Evolutionary conservation across 2,888 invertebrate genomes (phyloP).

Genomic region (Rhogogaster chlorosoma): DNA sequence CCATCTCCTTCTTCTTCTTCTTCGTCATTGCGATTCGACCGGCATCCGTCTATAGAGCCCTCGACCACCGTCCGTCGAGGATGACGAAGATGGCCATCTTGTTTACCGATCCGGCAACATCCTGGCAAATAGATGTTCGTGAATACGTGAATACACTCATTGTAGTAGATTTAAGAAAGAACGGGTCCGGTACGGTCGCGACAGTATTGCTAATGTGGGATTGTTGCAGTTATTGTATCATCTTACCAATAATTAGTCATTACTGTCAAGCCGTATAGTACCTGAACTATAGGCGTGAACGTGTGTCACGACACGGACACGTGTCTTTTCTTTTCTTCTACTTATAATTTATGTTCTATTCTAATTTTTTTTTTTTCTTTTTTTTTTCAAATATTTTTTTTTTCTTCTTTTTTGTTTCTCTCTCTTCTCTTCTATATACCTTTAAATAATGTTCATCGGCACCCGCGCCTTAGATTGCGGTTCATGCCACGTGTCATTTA

Average conservation of each 20-base stretch:
- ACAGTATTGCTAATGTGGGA: constrained; percentile 38
- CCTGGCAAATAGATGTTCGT: constrained; percentile 99
- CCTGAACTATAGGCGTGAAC: constrained; percentile 48
- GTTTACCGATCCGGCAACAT: constrained; percentile 99
- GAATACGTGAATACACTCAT: constrained; percentile 84
- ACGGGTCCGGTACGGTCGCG: constrained; percentile 46
- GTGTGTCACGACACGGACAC: constrained; percentile 43
- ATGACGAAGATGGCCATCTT: constrained; percentile 99
- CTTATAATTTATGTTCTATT: constrained; percentile 9
- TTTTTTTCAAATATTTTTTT: constrained; percentile 49
- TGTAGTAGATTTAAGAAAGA: constrained; percentile 75
- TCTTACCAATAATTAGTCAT: constrained; percentile 29
- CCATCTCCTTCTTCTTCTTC: neutral
- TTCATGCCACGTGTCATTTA: constrained; percentile 45
- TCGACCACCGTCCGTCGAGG: constrained; percentile 96
- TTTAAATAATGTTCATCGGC: constrained; percentile 38
- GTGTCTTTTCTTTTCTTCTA: constrained; percentile 42
- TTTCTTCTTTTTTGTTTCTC: constrained; percentile 51
- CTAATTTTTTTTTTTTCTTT: constrained; percentile 37
- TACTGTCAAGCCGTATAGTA: constrained; percentile 46
- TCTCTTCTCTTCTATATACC: constrained; percentile 32
- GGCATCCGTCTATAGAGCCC: constrained; percentile 84
- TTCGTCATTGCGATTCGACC: constrained; percentile 21
- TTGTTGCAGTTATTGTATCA: constrained; percentile 18
- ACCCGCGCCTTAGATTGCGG: constrained; percentile 47